A percentile compares a stretch with the other conserved stretches of the same genome.
phyloP scores from a whole-genome alignment of 2,888 invertebrate species.

The Allacma fusca region DNA sequence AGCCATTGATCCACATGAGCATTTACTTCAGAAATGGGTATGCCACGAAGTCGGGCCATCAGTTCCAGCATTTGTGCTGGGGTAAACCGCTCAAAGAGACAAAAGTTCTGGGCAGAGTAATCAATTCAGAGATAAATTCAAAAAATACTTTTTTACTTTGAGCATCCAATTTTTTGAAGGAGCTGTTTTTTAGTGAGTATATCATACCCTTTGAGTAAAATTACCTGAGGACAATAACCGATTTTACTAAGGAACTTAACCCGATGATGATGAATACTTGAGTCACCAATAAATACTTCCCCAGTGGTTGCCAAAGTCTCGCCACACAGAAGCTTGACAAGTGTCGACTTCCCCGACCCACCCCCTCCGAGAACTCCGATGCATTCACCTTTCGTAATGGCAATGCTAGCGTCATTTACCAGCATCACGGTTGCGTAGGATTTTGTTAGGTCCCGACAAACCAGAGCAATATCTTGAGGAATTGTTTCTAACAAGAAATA shows the following conservation, averaged over 20 bases:
- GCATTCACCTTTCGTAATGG: slow-evolving; percentile 51
- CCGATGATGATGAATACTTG: slow-evolving; percentile 46
- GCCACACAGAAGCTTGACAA: slow-evolving; percentile 51
- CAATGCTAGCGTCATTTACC: slow-evolving; percentile 50
- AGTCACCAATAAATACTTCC: slow-evolving; percentile 46
- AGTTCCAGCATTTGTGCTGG: slow-evolving; percentile 54
- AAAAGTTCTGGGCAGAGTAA: slow-evolving; percentile 23
- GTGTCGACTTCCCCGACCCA: slow-evolving; percentile 49
- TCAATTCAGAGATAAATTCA: background rate
- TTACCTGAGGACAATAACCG: slow-evolving; percentile 56
- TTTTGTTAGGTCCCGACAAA: slow-evolving; percentile 43
- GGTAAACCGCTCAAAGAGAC: slow-evolving; percentile 50
- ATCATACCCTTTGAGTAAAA: too few species aligned
- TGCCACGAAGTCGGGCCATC: slow-evolving; percentile 53
- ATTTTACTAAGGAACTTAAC: slow-evolving; percentile 48
- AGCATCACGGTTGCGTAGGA: slow-evolving; percentile 46
- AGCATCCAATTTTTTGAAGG: too few species aligned
- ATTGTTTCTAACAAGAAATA: slow-evolving; percentile 36
- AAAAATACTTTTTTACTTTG: too few species aligned
- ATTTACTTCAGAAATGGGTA: slow-evolving; percentile 39
- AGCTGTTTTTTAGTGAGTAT: too few species aligned
- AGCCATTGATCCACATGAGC: slow-evolving; percentile 56
- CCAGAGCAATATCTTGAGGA: slow-evolving; percentile 42
- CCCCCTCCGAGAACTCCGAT: slow-evolving; percentile 54
- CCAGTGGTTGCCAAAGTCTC: slow-evolving; percentile 50